Evolutionary conservation across 2,888 invertebrate species (phyloP), one percentile per base, ranked within the genome.

Genomic region (Leptura quadrifasciata): DNA sequence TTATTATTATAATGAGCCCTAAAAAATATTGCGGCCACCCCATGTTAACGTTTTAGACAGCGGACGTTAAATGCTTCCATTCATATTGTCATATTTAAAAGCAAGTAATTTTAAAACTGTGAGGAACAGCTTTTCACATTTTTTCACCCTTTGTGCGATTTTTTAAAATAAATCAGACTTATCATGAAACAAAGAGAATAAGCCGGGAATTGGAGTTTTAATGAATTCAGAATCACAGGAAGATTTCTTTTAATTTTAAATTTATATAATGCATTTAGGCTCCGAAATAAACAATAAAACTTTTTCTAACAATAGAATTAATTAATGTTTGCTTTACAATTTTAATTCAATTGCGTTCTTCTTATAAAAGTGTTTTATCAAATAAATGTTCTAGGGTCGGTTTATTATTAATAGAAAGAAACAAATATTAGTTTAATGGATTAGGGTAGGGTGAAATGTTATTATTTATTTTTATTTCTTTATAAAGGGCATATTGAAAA

Each of bases 41-140:
- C 27, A 17, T 61, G 60, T 31, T 31, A 31, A 17, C n/a, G n/a
- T 15, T 61, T 60, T 31, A 61, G 60, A 31, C 31, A 61, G 31
- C 60, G 17, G 60, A n/a, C 60, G 60, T 61, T 61, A 31, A 61
- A 31, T 27, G 60, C 60, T 17, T 61, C 3, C 31, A 61, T 61
- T 61, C 60, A 61, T 61, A 15, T 58, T 61, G 27, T 61, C 60
- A 61, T 61, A 31, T 61, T 61, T 31, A 47, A 61, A 31, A 61
- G 60, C 31, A 61, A 61, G 60, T 61, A 61, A 61, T 61, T 61
- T 61, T 61, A 61, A 61, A 61, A 17, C 60, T 61, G 60, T 27
- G 27, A 61, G 31, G 60, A 27, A 61, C 60, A 61, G 60, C 60
- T 27, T 61, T 58, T 61, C 60, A 61, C 27, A 61, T 61, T 61